Percentiles rank a stretch among this genome's conserved stretches.
These are phyloP conservation scores for Spatulosminthurus flaviceps DNA, from an alignment of 2,888 invertebrate genomes.

Conservation along the genomic window DNA sequence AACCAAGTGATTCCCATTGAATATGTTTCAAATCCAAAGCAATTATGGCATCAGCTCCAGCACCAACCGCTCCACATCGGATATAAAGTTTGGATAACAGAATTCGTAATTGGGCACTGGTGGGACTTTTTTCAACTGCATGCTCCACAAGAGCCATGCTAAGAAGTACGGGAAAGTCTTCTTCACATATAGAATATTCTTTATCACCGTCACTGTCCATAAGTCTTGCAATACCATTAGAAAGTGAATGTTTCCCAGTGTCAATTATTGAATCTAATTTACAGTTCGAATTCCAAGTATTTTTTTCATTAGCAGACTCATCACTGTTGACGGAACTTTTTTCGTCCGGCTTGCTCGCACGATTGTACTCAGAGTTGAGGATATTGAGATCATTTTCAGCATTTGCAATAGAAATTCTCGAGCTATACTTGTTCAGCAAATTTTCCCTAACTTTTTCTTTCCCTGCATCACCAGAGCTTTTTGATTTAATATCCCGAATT, in stretches of 20 bases:
- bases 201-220: background rate
- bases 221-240: constrained; percentile 35
- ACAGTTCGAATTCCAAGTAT: constrained; percentile 11
- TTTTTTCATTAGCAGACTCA: constrained; percentile 27
- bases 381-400: constrained; percentile 41
- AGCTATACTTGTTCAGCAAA: constrained; percentile 24
- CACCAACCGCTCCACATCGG: constrained; percentile 74
- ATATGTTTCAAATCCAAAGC: constrained; percentile 91
- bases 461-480: background rate
- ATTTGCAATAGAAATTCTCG: background rate
- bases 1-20: constrained; percentile 90
- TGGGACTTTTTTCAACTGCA: constrained; percentile 79
- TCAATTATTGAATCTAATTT: constrained; percentile 36
- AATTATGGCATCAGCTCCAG: constrained; percentile 79
- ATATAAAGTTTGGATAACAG: constrained; percentile 82
- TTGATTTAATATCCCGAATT: constrained; percentile 11
- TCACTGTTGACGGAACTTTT: constrained; percentile 6
- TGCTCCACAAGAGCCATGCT: constrained; percentile 74
- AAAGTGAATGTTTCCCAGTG: constrained; percentile 28
- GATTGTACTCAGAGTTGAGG: background rate
- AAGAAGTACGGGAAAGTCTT: constrained; percentile 52
- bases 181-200: constrained; percentile 43
- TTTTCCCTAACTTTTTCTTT: constrained; percentile 26
- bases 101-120: constrained; percentile 89
- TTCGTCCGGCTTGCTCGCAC: constrained; percentile 1